Conservation (phyloP, 64 coral and sea anemone genomes). For the Pocillopora verrucosa region DNA sequence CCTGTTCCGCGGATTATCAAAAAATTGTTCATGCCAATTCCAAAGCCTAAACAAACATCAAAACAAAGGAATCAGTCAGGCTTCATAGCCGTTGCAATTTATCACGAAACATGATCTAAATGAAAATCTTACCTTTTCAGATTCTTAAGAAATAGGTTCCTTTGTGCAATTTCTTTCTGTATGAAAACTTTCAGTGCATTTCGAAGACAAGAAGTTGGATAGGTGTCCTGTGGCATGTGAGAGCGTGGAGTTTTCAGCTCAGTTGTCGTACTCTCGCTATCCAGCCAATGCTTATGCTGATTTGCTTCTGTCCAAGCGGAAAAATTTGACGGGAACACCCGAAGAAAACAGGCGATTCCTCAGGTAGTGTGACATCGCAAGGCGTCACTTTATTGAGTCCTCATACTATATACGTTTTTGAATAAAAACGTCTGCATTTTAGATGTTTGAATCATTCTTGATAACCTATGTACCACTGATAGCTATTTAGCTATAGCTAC, state of each 20-base stretch:
- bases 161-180: background rate
- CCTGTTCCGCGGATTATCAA: no score
- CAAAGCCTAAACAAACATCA: no score
- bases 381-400: background rate
- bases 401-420: no score
- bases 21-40: no score
- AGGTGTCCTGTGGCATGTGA: conserved; percentile 90
- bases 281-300: conserved; percentile 70
- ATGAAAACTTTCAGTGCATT: conserved; percentile 40
- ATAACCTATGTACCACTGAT: no score
- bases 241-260: conserved; percentile 78
- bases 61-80: no score
- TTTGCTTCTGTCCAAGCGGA: conserved; percentile 40
- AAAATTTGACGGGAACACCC: conserved; percentile 32
- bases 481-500: no score
- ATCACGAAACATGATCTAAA: no score
- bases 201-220: conserved; percentile 73
- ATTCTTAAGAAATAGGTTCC: background rate
- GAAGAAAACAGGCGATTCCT: conserved; percentile 64
- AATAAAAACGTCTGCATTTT: no score
- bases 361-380: conserved; percentile 31
- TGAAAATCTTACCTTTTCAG: no score
- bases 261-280: conserved; percentile 78
- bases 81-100: no score
- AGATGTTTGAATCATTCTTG: no score